Base-by-base conservation (phyloP, 2,888 invertebrate genomes). In the Meteorus colon region DNA sequence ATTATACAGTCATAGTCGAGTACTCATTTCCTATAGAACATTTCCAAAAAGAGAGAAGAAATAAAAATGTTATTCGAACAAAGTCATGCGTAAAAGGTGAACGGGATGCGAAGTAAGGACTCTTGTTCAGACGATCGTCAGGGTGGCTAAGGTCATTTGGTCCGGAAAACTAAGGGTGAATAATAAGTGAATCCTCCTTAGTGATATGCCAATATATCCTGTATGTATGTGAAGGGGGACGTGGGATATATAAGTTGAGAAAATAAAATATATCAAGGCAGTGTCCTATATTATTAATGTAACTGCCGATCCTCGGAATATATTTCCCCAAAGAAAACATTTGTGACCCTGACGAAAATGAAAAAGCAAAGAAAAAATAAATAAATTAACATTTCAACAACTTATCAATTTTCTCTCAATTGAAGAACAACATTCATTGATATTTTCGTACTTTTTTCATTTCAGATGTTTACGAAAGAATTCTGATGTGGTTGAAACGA, bases 81-180 rank as follows among this genome's bases (percentile, higher is more conserved):
- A 65, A 70, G 27, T 75, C 70, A 70, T 70, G 75, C 75, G 75
- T 75, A 51, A 75, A 75, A 75, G 75, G 70, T 70, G 63, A 70
- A 75, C 70, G 55, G 55, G 70, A 75, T 75, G 55, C 55, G 34
- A 41, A 37, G 70, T 70, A 65, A 70, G 41, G 69, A 63, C 65
- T 75, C 75, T 65, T 70, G 75, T 75, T 70, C 73, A 24, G 24
- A 19, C 62, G 62, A 62, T 74, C 60, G 60, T 63, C 45, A 24
- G 48, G 62, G 74, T 24, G 63, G 74, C 34, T 59, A 68, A 27
- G 68, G 51, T 74, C 74, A 68, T 68, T 74, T 68, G 41, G 74
- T 48, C 68, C 69, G 45, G 45, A 74, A 62, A 65, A 75, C 75
- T 75, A 34, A 75, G 75, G 75, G 75, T 75, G 75, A 75, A 75